Conservation (phyloP, 1,140 invertebrate genomes). For the Pseudomyrmex cubaensis region DNA sequence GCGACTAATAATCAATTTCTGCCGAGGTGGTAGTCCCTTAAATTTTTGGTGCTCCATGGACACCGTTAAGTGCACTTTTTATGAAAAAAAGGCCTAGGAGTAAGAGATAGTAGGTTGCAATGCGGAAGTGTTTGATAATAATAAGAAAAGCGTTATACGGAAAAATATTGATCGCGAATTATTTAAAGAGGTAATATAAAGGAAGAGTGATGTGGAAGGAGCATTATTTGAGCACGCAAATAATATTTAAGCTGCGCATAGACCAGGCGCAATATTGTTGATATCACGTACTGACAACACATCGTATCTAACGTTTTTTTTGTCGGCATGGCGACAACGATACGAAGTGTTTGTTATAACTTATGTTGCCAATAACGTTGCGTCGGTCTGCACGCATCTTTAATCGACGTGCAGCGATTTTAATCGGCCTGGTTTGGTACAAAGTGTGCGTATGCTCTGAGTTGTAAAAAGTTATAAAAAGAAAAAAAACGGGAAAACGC, state of each 20-base stretch:
- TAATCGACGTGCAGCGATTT: slow-evolving; percentile 74
- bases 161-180: slow-evolving; percentile 81
- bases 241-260: slow-evolving; percentile 60
- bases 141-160: slow-evolving; percentile 77
- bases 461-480: slow-evolving; percentile 83
- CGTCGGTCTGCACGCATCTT: no score
- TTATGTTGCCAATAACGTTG: no score
- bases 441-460: slow-evolving; percentile 82
- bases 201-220: slow-evolving; percentile 79
- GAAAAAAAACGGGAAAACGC: slow-evolving; percentile 70
- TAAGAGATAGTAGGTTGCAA: slow-evolving; percentile 78
- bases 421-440: slow-evolving; percentile 85
- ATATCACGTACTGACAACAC: no score
- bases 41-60: slow-evolving; percentile 83
- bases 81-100: slow-evolving; percentile 83
- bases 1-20: slow-evolving; percentile 81
- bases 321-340: no score
- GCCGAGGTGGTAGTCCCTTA: slow-evolving; percentile 81
- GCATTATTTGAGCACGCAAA: slow-evolving; percentile 80
- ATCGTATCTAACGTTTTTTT: no score
- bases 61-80: slow-evolving; percentile 85
- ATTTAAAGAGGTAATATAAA: slow-evolving; percentile 84
- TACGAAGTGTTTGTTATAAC: no score
- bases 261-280: no score
- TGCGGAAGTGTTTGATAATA: slow-evolving; percentile 76